A percentile compares a stretch with the other conserved stretches of the same genome.
phyloP scores from a whole-genome alignment of 2,797 vertebrate species.

The Odontamblyopus lacepedii region DNA sequence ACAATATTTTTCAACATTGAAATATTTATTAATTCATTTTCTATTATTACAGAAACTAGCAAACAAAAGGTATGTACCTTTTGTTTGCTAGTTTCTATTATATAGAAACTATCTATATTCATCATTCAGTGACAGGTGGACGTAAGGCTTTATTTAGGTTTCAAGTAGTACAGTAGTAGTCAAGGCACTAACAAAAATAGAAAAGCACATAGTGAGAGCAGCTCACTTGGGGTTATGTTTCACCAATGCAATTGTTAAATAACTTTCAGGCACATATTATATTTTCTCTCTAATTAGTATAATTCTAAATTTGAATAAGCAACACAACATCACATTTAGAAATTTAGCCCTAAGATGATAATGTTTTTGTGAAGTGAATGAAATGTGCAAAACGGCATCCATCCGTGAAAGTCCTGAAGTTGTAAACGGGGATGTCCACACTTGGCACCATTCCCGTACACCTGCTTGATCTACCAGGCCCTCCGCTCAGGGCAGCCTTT shows the following conservation, averaged over 20 bases:
- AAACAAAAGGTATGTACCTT: not conserved
- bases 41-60: not conserved
- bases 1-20: not conserved
- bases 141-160: constrained; percentile 48
- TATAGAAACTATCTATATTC: not conserved
- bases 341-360: not conserved
- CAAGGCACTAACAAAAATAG: constrained; percentile 60
- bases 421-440: constrained; percentile 35
- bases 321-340: constrained; percentile 25
- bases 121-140: constrained; percentile 15
- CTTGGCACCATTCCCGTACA: constrained; percentile 67
- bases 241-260: not conserved
- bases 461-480: constrained; percentile 53
- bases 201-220: constrained; percentile 25
- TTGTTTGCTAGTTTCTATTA: too few species aligned
- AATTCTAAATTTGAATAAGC: constrained; percentile 30
- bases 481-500: constrained; percentile 66
- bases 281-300: not conserved
- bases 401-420: constrained; percentile 32
- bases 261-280: constrained; percentile 4
- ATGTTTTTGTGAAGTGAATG: constrained; percentile 29
- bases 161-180: constrained; percentile 69
- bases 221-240: constrained; percentile 23
- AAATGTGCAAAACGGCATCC: constrained; percentile 33
- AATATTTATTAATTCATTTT: not conserved